Evolutionary conservation across 1,140 invertebrate species (phyloP).

Genomic region (Cydia splendana): DNA sequence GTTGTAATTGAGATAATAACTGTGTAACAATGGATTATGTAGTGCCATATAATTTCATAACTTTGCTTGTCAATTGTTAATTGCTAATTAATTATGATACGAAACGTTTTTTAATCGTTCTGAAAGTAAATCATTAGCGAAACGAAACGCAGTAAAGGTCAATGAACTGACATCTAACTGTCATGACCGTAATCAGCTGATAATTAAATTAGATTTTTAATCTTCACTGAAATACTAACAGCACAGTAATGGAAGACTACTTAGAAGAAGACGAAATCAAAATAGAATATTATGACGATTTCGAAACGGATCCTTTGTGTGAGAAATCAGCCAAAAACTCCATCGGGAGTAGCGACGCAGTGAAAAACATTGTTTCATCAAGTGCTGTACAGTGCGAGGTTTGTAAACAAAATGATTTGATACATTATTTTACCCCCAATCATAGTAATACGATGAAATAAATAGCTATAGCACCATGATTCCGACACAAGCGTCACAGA

Average conservation of each 20-base stretch:
- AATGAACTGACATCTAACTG: slow-evolving; percentile 11
- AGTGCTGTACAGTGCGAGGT: neutral
- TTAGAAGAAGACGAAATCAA: slow-evolving; percentile 50
- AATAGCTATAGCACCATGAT: no score
- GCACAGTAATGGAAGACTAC: neutral
- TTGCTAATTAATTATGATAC: neutral
- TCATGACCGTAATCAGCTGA: slow-evolving; percentile 4
- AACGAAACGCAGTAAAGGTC: neutral
- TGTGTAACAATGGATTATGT: neutral
- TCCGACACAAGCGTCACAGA: no score
- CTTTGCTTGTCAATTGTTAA: neutral
- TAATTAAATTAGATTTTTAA: slow-evolving; percentile 15
- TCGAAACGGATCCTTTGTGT: slow-evolving; percentile 44
- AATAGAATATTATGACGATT: slow-evolving; percentile 50
- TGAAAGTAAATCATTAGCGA: neutral
- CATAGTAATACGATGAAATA: neutral
- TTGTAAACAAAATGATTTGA: neutral
- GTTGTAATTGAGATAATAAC: neutral
- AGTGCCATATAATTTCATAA: neutral
- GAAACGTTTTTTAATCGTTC: neutral
- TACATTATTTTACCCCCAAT: neutral
- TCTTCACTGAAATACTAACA: neutral
- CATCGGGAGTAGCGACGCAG: neutral
- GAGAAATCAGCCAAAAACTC: slow-evolving; percentile 23
- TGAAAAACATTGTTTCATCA: neutral